These are phyloP conservation scores for Pseudorectes ferrugineus DNA, from an alignment of 2,113 vertebrate species.

Conservation along the genomic window DNA sequence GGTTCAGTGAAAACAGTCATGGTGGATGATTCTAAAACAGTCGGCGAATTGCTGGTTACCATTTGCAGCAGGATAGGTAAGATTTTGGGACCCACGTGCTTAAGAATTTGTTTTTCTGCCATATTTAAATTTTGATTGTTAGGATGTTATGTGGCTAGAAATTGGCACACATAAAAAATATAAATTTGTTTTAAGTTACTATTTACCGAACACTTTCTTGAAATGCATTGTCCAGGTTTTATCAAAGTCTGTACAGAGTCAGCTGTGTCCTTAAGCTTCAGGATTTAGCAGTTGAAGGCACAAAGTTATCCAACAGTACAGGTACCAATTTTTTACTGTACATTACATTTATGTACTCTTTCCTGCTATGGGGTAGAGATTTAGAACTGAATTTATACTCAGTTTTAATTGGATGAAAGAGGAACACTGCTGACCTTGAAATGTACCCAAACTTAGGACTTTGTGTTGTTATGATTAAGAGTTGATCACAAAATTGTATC, in stretches of 20 bases:
- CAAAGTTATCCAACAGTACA: background rate
- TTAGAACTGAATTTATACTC: background rate
- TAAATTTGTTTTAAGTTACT: background rate
- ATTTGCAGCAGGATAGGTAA: constrained; percentile 98
- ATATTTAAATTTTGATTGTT: background rate
- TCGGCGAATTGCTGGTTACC: constrained; percentile 94
- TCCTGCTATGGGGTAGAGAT: background rate
- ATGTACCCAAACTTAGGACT: background rate
- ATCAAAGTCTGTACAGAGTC: background rate
- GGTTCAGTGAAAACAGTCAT: constrained; percentile 96
- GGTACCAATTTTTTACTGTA: background rate
- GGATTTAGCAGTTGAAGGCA: background rate
- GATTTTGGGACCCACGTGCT: background rate
- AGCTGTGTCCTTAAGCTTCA: background rate
- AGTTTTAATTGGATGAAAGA: background rate
- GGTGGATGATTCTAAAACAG: constrained; percentile 98
- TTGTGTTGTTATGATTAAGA: background rate
- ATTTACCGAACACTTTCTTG: background rate
- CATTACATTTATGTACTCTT: fast-evolving
- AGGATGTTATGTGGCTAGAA: background rate
- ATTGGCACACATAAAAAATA: background rate
- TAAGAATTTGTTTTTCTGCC: background rate
- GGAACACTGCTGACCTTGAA: background rate
- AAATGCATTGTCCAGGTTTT: background rate
- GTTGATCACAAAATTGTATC: background rate